Base-by-base conservation (phyloP, 1,140 invertebrate genomes). In the Aphelenchoides besseyi region DNA sequence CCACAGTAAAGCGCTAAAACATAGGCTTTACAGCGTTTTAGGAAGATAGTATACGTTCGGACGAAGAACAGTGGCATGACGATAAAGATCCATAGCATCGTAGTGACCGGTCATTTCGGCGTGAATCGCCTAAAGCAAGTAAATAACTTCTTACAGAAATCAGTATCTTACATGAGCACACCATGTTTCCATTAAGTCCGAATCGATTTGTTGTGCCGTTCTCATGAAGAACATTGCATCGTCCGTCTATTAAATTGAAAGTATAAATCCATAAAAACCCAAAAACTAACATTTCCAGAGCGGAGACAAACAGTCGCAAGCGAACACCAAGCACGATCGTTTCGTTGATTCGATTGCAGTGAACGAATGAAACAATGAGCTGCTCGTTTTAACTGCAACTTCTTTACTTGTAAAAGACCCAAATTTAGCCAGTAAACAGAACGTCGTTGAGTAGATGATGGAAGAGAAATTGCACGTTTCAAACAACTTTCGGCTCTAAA, bases 341-440 rank as follows among this genome's bases (percentile, higher is more conserved):
- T 79, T 16, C 59, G 77, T 33, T 55, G 28, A 41, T 75, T 75
- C 70, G 80, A 41, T 26, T 75, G 78, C 16, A 75, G 76, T n/a
- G 74, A 72, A 29, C 74, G 73, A 41, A 75, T 78, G 29, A 75
- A 77, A 59, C 78, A 75, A 33, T 75, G 74, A 16, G 78, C 71
- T 2, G 74, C 74, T 23, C 32, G 23, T 32, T 36, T 77, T n/a
- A 48, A 23, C 9, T 54, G 8, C 52, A 75, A 29, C 23, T 74
- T n/a, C 9, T 68, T 71, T 5, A 63, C 12, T 30, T 74, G 37
- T 5, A 68, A 68, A 26, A 55, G 26, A 53, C 71, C 71, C 48
- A 75, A 76, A 54, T 61, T 79, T 33, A 68, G 73, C 29, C 41
- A 75, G 28, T 72, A 74, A 16, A 54, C 70, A n/a, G 77, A 74